A percentile compares a stretch with the other conserved stretches of the same genome.
Evolutionary conservation across 2,113 vertebrate species (phyloP).

Genomic region (Rhipidura dahli): DNA sequence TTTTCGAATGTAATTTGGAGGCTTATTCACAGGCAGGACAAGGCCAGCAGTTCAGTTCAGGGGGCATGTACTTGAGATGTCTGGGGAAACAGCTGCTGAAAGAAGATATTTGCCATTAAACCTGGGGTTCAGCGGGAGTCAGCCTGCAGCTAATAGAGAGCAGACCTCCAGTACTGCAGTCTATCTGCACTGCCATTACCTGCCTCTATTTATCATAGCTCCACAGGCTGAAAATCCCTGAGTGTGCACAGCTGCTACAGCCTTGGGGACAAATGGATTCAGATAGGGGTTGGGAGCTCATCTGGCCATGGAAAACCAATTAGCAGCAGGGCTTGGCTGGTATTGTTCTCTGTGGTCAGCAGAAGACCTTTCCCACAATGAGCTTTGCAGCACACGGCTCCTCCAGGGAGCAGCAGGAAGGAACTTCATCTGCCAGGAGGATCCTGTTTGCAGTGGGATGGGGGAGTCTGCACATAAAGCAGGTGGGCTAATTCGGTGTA

Average conservation of each 20-base stretch:
- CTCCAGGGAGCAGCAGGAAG: background rate
- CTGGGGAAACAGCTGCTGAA: conserved; percentile 30
- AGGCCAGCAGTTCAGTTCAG: conserved; percentile 1
- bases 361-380: background rate
- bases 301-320: conserved; percentile 24
- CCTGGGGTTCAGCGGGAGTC: background rate
- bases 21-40: background rate
- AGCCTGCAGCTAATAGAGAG: background rate
- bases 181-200: background rate
- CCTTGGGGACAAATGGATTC: conserved; percentile 2
- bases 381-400: background rate
- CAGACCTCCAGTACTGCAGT: background rate
- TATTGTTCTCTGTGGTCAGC: background rate
- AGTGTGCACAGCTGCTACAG: background rate
- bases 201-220: background rate
- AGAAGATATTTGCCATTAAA: conserved; percentile 4
- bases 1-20: background rate
- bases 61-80: background rate
- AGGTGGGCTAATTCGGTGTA: background rate
- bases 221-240: conserved; percentile 11
- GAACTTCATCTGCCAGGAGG: background rate
- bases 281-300: background rate
- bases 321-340: background rate
- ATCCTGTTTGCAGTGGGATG: background rate
- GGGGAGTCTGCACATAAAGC: background rate